Conservation (phyloP, 2,888 invertebrate genomes). For the Sialis lutaria region DNA sequence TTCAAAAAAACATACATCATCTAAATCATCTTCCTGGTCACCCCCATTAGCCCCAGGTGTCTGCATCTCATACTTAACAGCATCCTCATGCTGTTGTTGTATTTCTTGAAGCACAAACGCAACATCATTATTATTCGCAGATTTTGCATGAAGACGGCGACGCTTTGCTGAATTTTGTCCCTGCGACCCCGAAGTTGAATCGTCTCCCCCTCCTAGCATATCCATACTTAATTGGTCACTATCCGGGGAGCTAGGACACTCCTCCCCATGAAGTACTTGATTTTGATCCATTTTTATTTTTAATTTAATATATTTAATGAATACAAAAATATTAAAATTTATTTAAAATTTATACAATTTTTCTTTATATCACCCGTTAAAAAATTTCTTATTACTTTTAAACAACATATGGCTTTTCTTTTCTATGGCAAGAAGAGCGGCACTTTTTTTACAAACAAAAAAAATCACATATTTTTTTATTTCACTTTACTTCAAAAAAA, state of each 20-base stretch:
- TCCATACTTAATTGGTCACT: constrained; percentile 5
- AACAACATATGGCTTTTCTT: background rate
- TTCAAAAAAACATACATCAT: constrained; percentile 2
- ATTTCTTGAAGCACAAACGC: constrained; percentile 4
- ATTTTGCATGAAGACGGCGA: constrained; percentile 1
- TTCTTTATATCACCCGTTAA: no score
- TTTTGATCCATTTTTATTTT: no score
- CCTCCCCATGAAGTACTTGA: background rate
- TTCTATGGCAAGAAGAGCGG: no score
- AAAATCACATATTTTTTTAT: no score
- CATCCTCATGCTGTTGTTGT: background rate
- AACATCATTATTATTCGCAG: background rate
- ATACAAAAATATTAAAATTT: no score
- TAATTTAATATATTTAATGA: no score
- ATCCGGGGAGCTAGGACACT: constrained; percentile 5
- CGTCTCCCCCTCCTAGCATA: background rate
- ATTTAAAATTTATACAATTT: no score
- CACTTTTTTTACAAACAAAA: no score
- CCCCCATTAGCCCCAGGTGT: background rate
- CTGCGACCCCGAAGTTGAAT: background rate
- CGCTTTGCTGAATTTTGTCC: background rate
- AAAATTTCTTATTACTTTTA: no score
- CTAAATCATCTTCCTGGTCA: constrained; percentile 2
- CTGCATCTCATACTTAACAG: background rate
- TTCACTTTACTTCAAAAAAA: no score